Evolutionary conservation across 2,113 vertebrate genomes (phyloP).

Genomic region (Periophthalmus modestus): DNA sequence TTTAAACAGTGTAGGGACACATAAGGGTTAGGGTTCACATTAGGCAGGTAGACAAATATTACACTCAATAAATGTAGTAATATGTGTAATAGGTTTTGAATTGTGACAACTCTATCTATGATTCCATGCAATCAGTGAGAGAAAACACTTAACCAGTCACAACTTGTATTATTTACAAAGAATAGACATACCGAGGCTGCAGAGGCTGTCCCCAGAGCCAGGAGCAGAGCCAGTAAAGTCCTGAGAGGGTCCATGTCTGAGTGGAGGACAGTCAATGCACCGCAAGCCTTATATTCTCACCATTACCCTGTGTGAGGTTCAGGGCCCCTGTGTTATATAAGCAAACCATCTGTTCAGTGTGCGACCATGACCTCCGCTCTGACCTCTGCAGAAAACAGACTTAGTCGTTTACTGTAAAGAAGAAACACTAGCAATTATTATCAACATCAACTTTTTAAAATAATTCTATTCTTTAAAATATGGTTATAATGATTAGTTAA

Average conservation of each 20-base stretch:
- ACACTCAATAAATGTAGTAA: too few species aligned
- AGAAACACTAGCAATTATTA: too few species aligned
- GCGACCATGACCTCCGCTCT: neutral
- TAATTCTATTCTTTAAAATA: too few species aligned
- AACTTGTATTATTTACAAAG: neutral
- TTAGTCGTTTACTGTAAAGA: neutral
- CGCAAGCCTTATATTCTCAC: conserved; percentile 30
- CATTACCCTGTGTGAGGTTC: neutral
- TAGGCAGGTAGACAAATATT: too few species aligned
- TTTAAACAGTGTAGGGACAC: too few species aligned
- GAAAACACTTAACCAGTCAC: neutral
- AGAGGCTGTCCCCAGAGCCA: conserved; percentile 56
- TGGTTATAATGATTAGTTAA: too few species aligned
- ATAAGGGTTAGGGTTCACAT: too few species aligned
- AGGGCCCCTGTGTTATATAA: neutral
- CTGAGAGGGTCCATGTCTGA: conserved; percentile 67
- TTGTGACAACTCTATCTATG: too few species aligned
- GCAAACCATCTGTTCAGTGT: neutral
- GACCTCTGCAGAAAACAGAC: neutral
- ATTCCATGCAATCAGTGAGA: too few species aligned
- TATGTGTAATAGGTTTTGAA: too few species aligned
- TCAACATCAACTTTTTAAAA: neutral
- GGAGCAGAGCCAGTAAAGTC: conserved; percentile 59
- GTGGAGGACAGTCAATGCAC: neutral
- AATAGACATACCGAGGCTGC: conserved; percentile 64